Percentiles rank a stretch among this genome's conserved stretches.
Conservation (phyloP, 1,140 invertebrate genomes). For the Condylostylus longicornis region DNA sequence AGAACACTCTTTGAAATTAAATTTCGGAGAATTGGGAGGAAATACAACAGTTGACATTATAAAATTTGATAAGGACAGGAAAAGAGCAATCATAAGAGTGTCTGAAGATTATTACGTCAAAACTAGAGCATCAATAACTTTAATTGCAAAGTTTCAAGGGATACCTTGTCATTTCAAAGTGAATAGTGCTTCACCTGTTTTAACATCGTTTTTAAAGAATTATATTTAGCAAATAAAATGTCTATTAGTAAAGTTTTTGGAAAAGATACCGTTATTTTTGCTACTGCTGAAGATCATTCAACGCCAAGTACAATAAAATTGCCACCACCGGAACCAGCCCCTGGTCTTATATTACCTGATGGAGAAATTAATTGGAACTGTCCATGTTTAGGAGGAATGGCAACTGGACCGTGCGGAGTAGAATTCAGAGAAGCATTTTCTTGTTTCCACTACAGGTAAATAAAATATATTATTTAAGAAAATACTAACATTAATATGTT, state of each 20-base stretch:
- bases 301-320: conserved; percentile 54
- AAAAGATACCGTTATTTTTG: conserved; percentile 76
- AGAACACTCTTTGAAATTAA: conserved; percentile 33
- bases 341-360: conserved; percentile 69
- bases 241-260: conserved; percentile 36
- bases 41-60: conserved; percentile 39
- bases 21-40: conserved; percentile 44
- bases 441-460: conserved; percentile 72
- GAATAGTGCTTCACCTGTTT: conserved; percentile 36
- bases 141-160: conserved; percentile 38
- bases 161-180: conserved; percentile 38
- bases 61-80: conserved; percentile 35
- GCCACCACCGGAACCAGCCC: conserved; percentile 53
- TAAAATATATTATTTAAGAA: conserved; percentile 1
- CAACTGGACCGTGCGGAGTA: conserved; percentile 83
- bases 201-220: conserved; percentile 9
- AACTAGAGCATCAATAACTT: conserved; percentile 38
- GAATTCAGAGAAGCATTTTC: conserved; percentile 87
- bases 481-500: conserved; percentile 6
- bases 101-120: conserved; percentile 38
- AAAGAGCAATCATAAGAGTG: conserved; percentile 41
- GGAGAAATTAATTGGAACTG: conserved; percentile 95
- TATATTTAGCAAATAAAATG: conserved; percentile 27
- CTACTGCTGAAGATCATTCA: conserved; percentile 61
- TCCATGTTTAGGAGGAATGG: conserved; percentile 90